phyloP scores from a whole-genome alignment of 1,140 invertebrate genomes.

The Meloidogyne hapla region DNA sequence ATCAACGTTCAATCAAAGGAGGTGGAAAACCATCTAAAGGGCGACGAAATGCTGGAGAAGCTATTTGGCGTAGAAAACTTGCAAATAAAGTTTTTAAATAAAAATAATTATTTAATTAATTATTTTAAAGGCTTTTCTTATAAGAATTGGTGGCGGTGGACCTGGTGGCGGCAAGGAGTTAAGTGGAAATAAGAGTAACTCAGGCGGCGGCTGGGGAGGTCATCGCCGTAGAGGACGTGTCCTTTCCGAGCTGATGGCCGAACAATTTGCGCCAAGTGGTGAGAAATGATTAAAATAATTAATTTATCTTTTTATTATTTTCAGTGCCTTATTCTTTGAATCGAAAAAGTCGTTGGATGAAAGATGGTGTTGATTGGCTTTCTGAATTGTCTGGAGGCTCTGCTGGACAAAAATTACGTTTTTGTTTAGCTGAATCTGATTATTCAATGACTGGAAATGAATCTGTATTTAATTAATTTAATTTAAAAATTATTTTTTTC shows the following conservation, averaged over 20 bases:
- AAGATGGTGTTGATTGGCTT: slow-evolving; percentile 15
- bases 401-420: not conserved
- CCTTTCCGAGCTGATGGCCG: slow-evolving; percentile 7
- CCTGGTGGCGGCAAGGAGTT: not conserved
- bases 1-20: not conserved
- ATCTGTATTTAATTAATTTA: not conserved
- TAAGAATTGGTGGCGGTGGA: slow-evolving; percentile 6
- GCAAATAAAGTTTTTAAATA: not conserved
- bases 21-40: slow-evolving; percentile 15
- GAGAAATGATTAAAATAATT: not conserved
- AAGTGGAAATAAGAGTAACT: slow-evolving; percentile 1
- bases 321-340: slow-evolving; percentile 25
- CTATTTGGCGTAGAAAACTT: slow-evolving; percentile 10
- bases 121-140: slow-evolving; percentile 13
- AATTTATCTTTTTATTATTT: not conserved
- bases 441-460: slow-evolving; percentile 18
- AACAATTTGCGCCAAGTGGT: slow-evolving; percentile 21
- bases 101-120: not conserved
- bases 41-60: slow-evolving; percentile 14
- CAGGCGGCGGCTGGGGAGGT: not conserved
- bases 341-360: slow-evolving; percentile 15
- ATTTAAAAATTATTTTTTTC: not conserved
- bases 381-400: not conserved
- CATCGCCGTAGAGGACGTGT: not conserved
- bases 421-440: slow-evolving; percentile 22